Evolutionary conservation across 2,888 invertebrate species (phyloP), one percentile per base, ranked within the genome.

Genomic region (Habroteleia sp.): DNA sequence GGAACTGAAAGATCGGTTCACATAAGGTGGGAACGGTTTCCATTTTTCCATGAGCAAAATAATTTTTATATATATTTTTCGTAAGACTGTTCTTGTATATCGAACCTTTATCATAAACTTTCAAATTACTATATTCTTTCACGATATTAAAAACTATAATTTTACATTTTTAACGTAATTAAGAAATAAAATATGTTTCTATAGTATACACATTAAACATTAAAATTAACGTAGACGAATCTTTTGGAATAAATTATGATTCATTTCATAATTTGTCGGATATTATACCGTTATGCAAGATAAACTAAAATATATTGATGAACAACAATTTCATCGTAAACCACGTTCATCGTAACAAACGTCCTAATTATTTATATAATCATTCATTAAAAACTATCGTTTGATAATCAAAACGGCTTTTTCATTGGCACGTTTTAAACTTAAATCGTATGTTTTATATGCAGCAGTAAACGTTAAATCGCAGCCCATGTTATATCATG

Each of bases 381-480:
- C 8, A 6, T 13, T 39, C 3, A 48, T 33, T 42, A 29, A 8
- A n/a, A 35, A 46, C 7, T 29, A 23, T 42, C 46, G 5, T 16
- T 7, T 39, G 2, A 1, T 39, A 39, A 35, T 35, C 1, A 4
- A 33, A 17, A 4, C 13, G 1, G 1, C 16, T 35, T 44, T 35
- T 35, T 44, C 10, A 16, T 31, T 23, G 13, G 6, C 42, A n/a
- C 14, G 14, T 29, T 41, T 20, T 25, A 20, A 50, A 11, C 39
- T 25, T 63, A 63, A 63, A 52, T 52, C 42, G 39, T 20, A 20
- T 31, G 27, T 62, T 44, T 62, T n/a, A n/a, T 48, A 50, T 31
- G 41, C 48, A 39, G 48, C 52, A 63, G 35, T 50, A 33, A 13
- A 33, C 50, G 25, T 42, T 52, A 44, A 54, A 42, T 65, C 44